phyloP scores from a whole-genome alignment of 2,888 invertebrate genomes.

The Parascotia fuliginaria region DNA sequence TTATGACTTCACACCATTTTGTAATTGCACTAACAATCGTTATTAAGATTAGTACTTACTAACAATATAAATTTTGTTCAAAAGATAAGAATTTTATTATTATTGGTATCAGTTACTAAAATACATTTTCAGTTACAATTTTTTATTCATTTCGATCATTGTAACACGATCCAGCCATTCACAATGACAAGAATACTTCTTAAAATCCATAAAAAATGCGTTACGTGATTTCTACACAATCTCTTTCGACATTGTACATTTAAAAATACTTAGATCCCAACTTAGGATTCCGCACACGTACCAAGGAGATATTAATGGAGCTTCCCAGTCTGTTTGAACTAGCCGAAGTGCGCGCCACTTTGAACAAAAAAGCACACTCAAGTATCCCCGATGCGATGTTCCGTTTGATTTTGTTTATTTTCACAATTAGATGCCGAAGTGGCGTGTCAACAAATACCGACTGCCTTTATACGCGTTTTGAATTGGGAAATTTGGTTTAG shows the following conservation, averaged over 20 bases:
- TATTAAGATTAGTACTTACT: too few relatives aligned
- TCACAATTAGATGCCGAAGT: conserved; percentile 14
- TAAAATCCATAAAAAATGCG: conserved; percentile 33
- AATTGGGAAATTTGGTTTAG: too few relatives aligned
- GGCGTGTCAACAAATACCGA: background rate
- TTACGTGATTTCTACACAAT: conserved; percentile 35
- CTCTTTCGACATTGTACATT: conserved; percentile 43
- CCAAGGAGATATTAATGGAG: conserved; percentile 57
- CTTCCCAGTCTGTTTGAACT: conserved; percentile 50
- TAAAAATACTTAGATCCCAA: conserved; percentile 52
- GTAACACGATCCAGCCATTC: background rate
- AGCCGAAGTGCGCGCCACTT: conserved; percentile 32
- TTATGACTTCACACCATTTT: too few relatives aligned
- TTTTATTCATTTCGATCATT: background rate
- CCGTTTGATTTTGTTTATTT: conserved; percentile 16
- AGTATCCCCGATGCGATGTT: conserved; percentile 12
- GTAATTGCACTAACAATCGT: too few relatives aligned
- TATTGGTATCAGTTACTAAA: too few relatives aligned
- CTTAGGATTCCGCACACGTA: conserved; percentile 58
- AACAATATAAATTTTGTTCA: too few relatives aligned
- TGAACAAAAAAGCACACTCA: conserved; percentile 22
- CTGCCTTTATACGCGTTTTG: background rate
- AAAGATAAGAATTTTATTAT: too few relatives aligned
- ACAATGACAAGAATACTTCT: conserved; percentile 16
- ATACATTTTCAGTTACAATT: too few relatives aligned